Conservation (phyloP, 1,140 invertebrate genomes). For the Drosophila pandora region DNA sequence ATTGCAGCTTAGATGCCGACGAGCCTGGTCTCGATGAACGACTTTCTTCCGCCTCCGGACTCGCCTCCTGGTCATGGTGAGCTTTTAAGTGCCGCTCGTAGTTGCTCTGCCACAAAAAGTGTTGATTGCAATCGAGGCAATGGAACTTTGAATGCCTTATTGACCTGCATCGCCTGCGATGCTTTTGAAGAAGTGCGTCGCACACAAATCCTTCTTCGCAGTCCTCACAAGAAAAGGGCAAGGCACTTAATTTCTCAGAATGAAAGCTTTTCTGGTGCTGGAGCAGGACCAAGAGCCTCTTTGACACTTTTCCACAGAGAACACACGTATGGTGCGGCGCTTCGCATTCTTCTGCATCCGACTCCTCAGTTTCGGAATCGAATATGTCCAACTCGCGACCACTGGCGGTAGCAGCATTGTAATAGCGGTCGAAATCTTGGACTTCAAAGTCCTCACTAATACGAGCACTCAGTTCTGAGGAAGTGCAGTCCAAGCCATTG, state of each 20-base stretch:
- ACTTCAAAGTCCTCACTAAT: constrained; percentile 58
- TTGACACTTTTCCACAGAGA: constrained; percentile 38
- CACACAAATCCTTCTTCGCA: constrained; percentile 57
- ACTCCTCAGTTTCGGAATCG: constrained; percentile 53
- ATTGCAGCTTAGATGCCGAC: constrained; percentile 72
- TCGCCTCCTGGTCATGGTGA: constrained; percentile 23
- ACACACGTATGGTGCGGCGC: constrained; percentile 37
- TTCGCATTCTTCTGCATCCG: constrained; percentile 23
- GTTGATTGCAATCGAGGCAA: constrained; percentile 49
- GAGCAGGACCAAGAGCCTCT: constrained; percentile 30
- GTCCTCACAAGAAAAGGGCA: constrained; percentile 43
- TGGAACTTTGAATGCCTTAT: constrained; percentile 47
- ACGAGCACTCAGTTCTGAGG: constrained; percentile 39
- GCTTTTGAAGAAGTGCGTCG: constrained; percentile 54
- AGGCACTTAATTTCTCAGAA: background rate
- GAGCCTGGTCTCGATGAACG: constrained; percentile 9
- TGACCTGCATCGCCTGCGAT: constrained; percentile 50
- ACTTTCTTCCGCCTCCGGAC: background rate
- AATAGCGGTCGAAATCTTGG: constrained; percentile 66
- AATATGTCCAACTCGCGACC: constrained; percentile 70
- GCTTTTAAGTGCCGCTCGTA: constrained; percentile 44
- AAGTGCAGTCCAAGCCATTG: constrained; percentile 35
- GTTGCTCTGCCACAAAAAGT: constrained; percentile 68
- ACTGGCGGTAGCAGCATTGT: constrained; percentile 58
- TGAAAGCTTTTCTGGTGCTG: constrained; percentile 58